Conservation (phyloP, 2,113 vertebrate genomes). For the Illadopsis cleaveri region DNA sequence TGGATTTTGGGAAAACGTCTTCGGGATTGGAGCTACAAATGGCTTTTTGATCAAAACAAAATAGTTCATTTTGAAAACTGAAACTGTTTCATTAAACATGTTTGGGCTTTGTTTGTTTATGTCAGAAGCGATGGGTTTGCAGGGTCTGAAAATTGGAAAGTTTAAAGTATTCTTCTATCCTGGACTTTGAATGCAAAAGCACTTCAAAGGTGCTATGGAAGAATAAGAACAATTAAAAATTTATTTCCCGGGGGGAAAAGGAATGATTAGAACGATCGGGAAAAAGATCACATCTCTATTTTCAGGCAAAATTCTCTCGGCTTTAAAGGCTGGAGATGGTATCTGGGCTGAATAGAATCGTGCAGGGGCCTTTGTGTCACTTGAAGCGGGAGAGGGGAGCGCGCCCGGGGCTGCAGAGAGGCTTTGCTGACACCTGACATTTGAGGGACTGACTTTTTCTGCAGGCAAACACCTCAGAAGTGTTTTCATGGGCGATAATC, state of each 20-base stretch:
- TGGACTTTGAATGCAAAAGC: not conserved
- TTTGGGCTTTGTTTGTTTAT: slow-evolving; percentile 45
- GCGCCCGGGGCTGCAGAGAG: not conserved
- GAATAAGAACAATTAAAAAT: slow-evolving; percentile 59
- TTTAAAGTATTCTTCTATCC: not conserved
- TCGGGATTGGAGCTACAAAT: not conserved
- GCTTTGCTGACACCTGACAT: slow-evolving; percentile 50
- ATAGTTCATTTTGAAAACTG: not conserved
- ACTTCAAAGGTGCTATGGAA: not conserved
- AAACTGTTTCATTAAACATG: slow-evolving; percentile 66
- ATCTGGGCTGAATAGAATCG: not conserved
- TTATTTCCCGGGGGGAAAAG: not conserved
- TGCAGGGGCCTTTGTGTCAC: not conserved
- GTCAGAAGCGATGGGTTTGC: not conserved
- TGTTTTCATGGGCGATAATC: not conserved
- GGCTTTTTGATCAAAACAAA: slow-evolving; percentile 32
- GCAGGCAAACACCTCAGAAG: not conserved
- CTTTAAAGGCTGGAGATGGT: not conserved
- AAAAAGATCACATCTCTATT: not conserved
- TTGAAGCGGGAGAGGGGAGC: not conserved
- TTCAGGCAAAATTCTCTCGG: not conserved
- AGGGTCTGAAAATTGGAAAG: slow-evolving; percentile 41
- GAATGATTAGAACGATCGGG: not conserved
- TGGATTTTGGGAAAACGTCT: not conserved
- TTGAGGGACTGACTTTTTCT: slow-evolving; percentile 25